phyloP scores from a whole-genome alignment of 2,113 vertebrate genomes.

The Carettochelys insculpta region DNA sequence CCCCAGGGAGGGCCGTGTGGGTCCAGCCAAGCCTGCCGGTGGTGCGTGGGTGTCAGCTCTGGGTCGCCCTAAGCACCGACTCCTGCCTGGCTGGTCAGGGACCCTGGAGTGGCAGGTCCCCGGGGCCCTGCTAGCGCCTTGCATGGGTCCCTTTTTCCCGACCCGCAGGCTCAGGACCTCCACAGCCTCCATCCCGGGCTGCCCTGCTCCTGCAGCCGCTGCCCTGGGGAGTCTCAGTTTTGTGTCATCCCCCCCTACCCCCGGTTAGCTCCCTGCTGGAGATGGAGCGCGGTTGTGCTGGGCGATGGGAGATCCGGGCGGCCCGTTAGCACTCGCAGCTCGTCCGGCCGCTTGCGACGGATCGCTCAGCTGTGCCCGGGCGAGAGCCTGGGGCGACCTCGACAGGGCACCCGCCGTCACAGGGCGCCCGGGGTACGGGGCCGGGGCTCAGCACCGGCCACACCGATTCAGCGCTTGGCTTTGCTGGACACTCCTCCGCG shows the following conservation, averaged over 20 bases:
- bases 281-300: constrained; percentile 76
- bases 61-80: not conserved
- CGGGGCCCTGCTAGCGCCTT: too few relatives aligned
- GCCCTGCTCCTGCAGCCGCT: not conserved
- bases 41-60: too few relatives aligned
- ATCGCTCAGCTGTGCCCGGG: not conserved
- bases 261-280: constrained; percentile 62
- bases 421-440: not conserved
- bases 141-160: too few relatives aligned
- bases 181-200: not conserved
- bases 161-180: not conserved
- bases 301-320: constrained; percentile 78
- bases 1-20: too few relatives aligned
- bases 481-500: not conserved
- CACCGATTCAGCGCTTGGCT: not conserved
- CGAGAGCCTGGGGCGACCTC: not conserved
- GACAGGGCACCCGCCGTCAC: not conserved
- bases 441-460: not conserved
- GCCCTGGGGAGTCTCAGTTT: not conserved
- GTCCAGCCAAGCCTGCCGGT: too few relatives aligned
- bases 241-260: too few relatives aligned
- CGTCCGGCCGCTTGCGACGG: too few relatives aligned
- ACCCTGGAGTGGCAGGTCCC: not conserved
- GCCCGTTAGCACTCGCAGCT: constrained; percentile 13
- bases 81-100: not conserved